Conservation (phyloP, 2,888 invertebrate species). For the Agrochola litura region DNA sequence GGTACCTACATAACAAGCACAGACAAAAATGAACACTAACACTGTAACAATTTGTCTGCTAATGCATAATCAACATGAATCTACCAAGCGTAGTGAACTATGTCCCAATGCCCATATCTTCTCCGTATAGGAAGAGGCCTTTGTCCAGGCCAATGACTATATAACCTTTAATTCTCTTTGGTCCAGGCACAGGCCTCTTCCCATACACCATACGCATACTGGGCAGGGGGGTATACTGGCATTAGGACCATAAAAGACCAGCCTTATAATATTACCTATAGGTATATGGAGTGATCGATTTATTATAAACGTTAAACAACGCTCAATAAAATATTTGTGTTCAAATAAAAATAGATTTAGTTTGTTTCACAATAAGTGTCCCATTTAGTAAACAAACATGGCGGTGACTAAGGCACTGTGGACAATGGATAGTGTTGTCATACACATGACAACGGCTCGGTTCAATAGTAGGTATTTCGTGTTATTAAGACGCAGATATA, state of each 20-base stretch:
- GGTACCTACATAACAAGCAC: too few relatives aligned
- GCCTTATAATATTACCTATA: background rate
- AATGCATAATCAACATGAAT: too few relatives aligned
- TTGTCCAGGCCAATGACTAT: too few relatives aligned
- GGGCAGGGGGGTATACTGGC: too few relatives aligned
- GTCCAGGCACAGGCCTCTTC: background rate
- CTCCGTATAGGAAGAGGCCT: background rate
- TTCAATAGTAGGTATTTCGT: slow-evolving; percentile 7
- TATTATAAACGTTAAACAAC: background rate
- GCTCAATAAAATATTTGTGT: slow-evolving; percentile 1
- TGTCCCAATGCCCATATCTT: background rate
- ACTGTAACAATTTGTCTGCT: too few relatives aligned
- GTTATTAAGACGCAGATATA: too few relatives aligned
- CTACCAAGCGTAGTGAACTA: too few relatives aligned
- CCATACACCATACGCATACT: too few relatives aligned
- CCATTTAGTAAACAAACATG: slow-evolving; percentile 32
- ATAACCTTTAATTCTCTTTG: too few relatives aligned
- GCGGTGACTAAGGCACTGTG: slow-evolving; percentile 9
- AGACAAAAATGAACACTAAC: too few relatives aligned
- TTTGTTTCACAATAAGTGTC: slow-evolving; percentile 26
- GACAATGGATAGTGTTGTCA: slow-evolving; percentile 23
- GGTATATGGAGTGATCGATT: background rate
- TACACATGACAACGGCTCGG: background rate
- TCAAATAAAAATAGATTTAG: slow-evolving; percentile 11
- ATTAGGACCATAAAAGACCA: background rate